Evolutionary conservation across 2,888 invertebrate genomes (phyloP).

Genomic region (Eubasilissa splendida): DNA sequence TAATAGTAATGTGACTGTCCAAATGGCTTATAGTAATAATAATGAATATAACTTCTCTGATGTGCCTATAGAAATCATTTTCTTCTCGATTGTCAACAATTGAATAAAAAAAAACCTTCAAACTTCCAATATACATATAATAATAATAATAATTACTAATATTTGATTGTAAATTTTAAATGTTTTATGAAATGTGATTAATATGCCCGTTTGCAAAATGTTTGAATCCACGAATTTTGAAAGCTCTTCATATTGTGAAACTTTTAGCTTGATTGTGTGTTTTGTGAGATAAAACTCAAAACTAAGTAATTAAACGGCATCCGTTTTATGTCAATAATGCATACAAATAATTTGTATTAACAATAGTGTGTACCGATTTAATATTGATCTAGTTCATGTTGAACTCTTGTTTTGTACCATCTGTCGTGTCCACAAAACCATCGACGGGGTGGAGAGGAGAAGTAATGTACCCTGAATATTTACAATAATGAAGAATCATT

Average conservation of each 20-base stretch:
- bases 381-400: conserved; percentile 45
- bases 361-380: conserved; percentile 32
- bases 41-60: neutral
- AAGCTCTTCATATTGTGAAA: neutral
- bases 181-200: too few relatives aligned
- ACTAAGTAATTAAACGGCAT: conserved; percentile 50
- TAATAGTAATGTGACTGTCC: conserved; percentile 1
- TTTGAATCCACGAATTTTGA: conserved; percentile 1
- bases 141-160: too few relatives aligned
- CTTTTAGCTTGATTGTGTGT: conserved; percentile 44
- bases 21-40: conserved; percentile 1
- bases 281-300: conserved; percentile 50
- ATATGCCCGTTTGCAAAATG: neutral
- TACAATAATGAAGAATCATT: conserved; percentile 38
- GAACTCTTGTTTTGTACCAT: conserved; percentile 31
- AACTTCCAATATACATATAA: too few relatives aligned
- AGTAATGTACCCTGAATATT: conserved; percentile 3
- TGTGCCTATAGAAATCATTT: too few relatives aligned
- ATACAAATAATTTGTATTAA: conserved; percentile 37
- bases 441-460: neutral
- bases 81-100: too few relatives aligned
- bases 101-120: too few relatives aligned
- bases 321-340: conserved; percentile 45
- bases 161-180: too few relatives aligned
- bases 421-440: neutral